These are phyloP conservation scores for Anastatus disparis DNA, from an alignment of 1,140 invertebrate genomes.

Conservation along the genomic window DNA sequence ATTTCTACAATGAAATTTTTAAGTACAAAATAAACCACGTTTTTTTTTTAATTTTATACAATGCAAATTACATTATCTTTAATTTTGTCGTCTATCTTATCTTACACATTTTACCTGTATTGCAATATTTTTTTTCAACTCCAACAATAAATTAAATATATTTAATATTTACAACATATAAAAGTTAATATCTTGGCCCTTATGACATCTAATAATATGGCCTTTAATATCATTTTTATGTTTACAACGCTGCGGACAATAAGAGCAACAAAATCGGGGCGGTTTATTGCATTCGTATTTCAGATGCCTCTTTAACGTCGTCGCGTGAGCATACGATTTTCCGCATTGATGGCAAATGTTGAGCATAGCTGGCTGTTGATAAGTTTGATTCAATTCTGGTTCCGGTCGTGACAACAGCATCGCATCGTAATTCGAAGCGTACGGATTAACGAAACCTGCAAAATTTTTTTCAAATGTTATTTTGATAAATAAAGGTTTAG, in stretches of 20 bases:
- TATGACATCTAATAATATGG: slow-evolving; percentile 19
- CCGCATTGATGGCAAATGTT: slow-evolving; percentile 11
- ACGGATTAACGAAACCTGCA: slow-evolving; percentile 2
- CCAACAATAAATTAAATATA: too few relatives aligned
- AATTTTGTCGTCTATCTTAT: neutral
- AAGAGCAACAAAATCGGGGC: slow-evolving; percentile 53
- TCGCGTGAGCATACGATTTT: slow-evolving; percentile 41
- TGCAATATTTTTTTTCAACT: too few relatives aligned
- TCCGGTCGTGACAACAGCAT: neutral
- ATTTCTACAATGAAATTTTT: too few relatives aligned
- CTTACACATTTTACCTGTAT: too few relatives aligned
- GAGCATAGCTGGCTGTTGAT: neutral
- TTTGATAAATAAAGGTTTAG: too few relatives aligned
- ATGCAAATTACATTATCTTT: neutral
- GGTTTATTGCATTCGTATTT: slow-evolving; percentile 53
- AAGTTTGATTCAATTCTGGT: neutral
- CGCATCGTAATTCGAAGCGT: neutral
- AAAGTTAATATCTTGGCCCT: slow-evolving; percentile 9
- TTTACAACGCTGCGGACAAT: slow-evolving; percentile 63
- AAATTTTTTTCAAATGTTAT: too few relatives aligned
- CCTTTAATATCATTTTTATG: slow-evolving; percentile 47
- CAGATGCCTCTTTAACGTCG: slow-evolving; percentile 44
- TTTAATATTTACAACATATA: slow-evolving; percentile 1
- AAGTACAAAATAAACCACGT: too few relatives aligned
- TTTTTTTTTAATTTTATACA: too few relatives aligned